Base-by-base conservation (phyloP, 2,797 vertebrate genomes). In the Austrolebias charrua region DNA sequence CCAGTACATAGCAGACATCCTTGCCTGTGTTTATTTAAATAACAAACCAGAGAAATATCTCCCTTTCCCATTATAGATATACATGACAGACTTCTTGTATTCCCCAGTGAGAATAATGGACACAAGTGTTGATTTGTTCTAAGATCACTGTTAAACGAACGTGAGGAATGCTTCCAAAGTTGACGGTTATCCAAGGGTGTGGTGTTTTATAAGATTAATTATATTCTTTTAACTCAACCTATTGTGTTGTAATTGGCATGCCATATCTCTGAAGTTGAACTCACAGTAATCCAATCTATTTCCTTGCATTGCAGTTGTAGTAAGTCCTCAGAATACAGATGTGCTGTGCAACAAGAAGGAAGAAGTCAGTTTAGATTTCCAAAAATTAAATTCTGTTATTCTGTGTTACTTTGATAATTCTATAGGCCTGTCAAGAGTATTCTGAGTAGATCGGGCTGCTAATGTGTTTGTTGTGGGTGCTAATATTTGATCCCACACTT, bases 401-500 rank as follows among this genome's bases (percentile, higher is more conserved):
- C 79, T 65, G 56, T 83, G 81, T 81, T 73, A 78, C 76, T 82
- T 76, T 81, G 72, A 83, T 91, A 92, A 92, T 93, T 85, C 80
- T 78, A 82, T 88, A 43, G 9, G 60, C 53, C 60, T 74, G 89
- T 89, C 85, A 87, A 86, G 90, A 80, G 80, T 93, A 91, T 92
- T 91, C 88, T 83, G 82, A 85, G 88, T 86, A 90, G 80, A 85
- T 90, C 88, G 89, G 91, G 83, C 90, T 83, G 91, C 93, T 96
- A 96, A 95, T 95, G 94, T 93, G 92, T 94, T 94, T 96, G 94
- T 93, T 94, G 93, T 93, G 91, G 92, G 67, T 86, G 60, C 94
- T 90, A 88, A 90, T 91, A 94, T 95, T 94, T 86, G 84, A 92
- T 93, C 92, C 90, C 90, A 89, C 92, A 78, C 69, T 90, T 88